Base-by-base conservation (phyloP, 2,797 vertebrate species). In the Rhinogobio ventralis region DNA sequence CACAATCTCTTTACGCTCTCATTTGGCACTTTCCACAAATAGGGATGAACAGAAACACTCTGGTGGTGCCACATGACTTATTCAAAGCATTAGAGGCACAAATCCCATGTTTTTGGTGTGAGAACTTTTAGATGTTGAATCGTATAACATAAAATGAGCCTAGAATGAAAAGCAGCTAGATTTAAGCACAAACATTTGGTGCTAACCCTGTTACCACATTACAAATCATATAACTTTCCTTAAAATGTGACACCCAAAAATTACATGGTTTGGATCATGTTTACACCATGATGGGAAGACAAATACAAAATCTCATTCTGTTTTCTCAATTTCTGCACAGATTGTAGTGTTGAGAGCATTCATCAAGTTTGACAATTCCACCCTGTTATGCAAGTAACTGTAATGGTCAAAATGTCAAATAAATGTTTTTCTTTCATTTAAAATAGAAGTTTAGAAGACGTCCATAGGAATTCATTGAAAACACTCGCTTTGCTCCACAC, bases 1-100 rank as follows among this genome's bases (percentile, higher is more conserved):
- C 79, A 82, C 80, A 79, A 42, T 81, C 66, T 69, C 62, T 39
- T 51, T 25, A 67, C 1, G 15, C 49, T 23, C 79, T 81, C 79
- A 69, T 69, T 81, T 69, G 28, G 9, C 46, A n/a, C 49, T 25
- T 69, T 68, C 33, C 64, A n/a, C 79, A 69, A 55, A 81, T 42
- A 55, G 79, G 49, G 66, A 42, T 20, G 33, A 51, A 53, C 64
- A 80, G 79, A 80, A 67, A 69, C 64, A 36, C 78, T 80, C 33
- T 62, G 25, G n/a, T 33, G 57, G n/a, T 49, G 39, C 76, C 17
- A 74, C 72, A 84, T 80, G 82, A 74, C 51, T 25, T 78, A 33
- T 85, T 86, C 68, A 60, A 66, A 42, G 28, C 77, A 79, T 73
- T 39, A 64, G 60, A 60, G 57, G 10, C 42, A 49, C 39, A 46